Percentiles rank a stretch among this genome's conserved stretches.
phyloP scores from a whole-genome alignment of 37 sponge, comb jelly and placozoan species.

The Axinella damicornis region DNA sequence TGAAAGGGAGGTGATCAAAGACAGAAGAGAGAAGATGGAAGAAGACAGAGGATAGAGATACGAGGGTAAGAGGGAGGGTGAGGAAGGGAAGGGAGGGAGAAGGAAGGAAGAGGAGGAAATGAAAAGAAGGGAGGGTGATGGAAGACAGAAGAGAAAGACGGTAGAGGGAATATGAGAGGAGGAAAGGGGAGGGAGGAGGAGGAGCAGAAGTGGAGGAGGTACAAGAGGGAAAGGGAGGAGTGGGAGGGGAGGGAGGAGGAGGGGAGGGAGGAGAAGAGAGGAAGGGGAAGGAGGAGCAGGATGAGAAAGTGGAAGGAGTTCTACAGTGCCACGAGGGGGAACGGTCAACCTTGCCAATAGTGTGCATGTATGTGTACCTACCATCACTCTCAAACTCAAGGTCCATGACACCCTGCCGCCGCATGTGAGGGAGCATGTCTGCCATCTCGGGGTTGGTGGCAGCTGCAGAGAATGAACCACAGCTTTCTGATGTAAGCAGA shows the following conservation, averaged over 20 bases:
- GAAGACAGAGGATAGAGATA: not conserved
- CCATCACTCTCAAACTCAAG: slow-evolving; percentile 78
- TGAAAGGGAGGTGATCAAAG: not conserved
- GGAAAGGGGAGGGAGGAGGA: too few relatives aligned
- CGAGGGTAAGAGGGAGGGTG: not conserved
- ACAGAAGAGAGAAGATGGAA: not conserved
- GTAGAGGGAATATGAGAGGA: too few relatives aligned
- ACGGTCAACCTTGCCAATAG: too few relatives aligned
- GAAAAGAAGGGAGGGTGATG: too few relatives aligned
- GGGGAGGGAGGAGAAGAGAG: not conserved
- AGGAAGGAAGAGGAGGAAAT: too few relatives aligned
- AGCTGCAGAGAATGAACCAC: not conserved
- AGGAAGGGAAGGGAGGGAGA: not conserved
- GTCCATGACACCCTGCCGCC: slow-evolving; percentile 73
- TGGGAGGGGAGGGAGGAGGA: not conserved
- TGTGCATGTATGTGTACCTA: slow-evolving; percentile 23
- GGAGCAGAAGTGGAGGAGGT: too few relatives aligned
- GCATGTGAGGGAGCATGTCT: slow-evolving; percentile 40
- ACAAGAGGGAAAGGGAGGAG: too few relatives aligned
- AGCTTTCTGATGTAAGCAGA: too few relatives aligned
- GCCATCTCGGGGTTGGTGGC: slow-evolving; percentile 21
- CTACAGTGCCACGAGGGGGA: not conserved
- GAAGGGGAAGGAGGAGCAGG: not conserved
- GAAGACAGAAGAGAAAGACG: too few relatives aligned
- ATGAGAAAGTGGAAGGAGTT: not conserved